Evolutionary conservation across 2,888 invertebrate species (phyloP).

Genomic region (Penaeus monodon): DNA sequence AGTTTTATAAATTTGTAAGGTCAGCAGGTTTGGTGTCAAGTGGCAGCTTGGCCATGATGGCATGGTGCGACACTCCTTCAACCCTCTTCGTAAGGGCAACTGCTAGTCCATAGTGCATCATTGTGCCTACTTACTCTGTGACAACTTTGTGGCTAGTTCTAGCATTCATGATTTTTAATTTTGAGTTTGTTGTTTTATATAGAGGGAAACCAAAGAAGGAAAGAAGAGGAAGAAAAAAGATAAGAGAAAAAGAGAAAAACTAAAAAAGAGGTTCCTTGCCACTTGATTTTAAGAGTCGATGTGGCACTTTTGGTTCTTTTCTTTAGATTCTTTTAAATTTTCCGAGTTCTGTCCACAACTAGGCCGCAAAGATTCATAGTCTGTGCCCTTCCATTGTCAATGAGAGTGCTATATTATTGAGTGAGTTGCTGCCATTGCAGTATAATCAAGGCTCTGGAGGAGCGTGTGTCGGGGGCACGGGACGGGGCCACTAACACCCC

Average conservation of each 20-base stretch:
- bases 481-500: conserved; percentile 58
- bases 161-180: conserved; percentile 7
- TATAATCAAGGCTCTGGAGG: conserved; percentile 29
- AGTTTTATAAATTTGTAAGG: not conserved
- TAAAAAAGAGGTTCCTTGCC: not conserved
- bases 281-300: not conserved
- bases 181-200: not conserved
- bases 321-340: conserved; percentile 8
- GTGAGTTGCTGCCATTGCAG: conserved; percentile 26
- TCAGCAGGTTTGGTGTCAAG: conserved; percentile 46
- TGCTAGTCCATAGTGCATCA: conserved; percentile 60
- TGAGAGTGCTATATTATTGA: conserved; percentile 42
- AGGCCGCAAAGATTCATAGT: conserved; percentile 59
- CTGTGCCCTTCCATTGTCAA: conserved; percentile 51
- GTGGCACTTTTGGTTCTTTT: conserved; percentile 14
- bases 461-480: conserved; percentile 33
- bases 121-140: conserved; percentile 54
- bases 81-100: conserved; percentile 61
- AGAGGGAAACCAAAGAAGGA: too few relatives aligned
- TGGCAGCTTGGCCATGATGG: conserved; percentile 49
- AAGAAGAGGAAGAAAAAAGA: too few relatives aligned
- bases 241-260: too few relatives aligned
- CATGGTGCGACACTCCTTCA: conserved; percentile 34
- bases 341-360: conserved; percentile 19
- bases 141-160: conserved; percentile 57